phyloP scores from a whole-genome alignment of 53 echinoderm and acorn worm genomes.

The Patiria pectinifera region DNA sequence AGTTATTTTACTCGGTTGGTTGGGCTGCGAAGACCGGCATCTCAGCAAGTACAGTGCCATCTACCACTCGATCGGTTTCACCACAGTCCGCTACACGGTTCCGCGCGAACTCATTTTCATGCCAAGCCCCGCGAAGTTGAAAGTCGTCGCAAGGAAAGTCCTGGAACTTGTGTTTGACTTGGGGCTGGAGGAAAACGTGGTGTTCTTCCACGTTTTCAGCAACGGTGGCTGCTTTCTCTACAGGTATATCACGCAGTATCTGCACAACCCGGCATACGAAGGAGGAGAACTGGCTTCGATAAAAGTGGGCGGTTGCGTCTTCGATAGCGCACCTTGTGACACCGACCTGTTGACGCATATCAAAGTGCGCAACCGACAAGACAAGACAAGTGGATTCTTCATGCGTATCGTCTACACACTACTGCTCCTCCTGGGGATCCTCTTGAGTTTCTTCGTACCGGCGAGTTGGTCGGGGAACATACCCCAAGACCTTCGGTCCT shows the following conservation, averaged over 20 bases:
- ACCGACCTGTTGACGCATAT: constrained; percentile 35
- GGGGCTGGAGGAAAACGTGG: constrained; percentile 85
- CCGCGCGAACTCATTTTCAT: constrained; percentile 45
- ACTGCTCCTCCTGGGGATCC: constrained; percentile 34
- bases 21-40: constrained; percentile 86
- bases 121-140: constrained; percentile 14
- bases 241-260: constrained; percentile 74
- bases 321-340: constrained; percentile 78
- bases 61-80: constrained; percentile 84
- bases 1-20: constrained; percentile 92
- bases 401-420: constrained; percentile 42
- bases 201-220: constrained; percentile 93
- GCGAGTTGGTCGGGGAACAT: constrained; percentile 3
- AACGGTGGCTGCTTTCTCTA: constrained; percentile 87
- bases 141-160: constrained; percentile 75
- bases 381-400: constrained; percentile 65
- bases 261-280: constrained; percentile 65
- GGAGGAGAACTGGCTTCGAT: constrained; percentile 56
- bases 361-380: constrained; percentile 53
- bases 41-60: constrained; percentile 88
- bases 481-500: not conserved
- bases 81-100: constrained; percentile 87
- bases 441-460: constrained; percentile 71
- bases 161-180: constrained; percentile 87
- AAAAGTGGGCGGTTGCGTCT: constrained; percentile 78